Evolutionary conservation across 2,797 vertebrate genomes (phyloP).

Genomic region (Neosalanx taihuensis): DNA sequence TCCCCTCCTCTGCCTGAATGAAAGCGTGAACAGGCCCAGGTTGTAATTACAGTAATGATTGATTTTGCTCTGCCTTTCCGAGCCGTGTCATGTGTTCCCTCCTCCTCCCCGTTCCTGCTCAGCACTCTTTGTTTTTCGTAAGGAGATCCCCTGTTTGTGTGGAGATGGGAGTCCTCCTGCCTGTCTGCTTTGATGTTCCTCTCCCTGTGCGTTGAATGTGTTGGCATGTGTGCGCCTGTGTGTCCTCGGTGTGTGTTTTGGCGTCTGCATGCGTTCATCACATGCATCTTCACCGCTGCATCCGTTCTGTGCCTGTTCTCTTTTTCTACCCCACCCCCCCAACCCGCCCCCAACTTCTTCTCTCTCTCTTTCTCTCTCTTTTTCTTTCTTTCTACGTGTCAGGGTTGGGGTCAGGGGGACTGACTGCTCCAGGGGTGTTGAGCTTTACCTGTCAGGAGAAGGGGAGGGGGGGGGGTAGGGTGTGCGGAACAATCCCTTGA

Average conservation of each 20-base stretch:
- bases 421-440: slow-evolving; percentile 35
- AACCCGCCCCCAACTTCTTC: neutral
- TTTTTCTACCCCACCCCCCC: too few relatives aligned
- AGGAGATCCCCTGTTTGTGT: slow-evolving; percentile 61
- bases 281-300: neutral
- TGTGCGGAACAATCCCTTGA: slow-evolving; percentile 19
- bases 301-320: neutral
- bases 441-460: slow-evolving; percentile 50
- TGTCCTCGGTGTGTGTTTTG: slow-evolving; percentile 17
- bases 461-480: neutral
- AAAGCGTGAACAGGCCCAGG: slow-evolving; percentile 66
- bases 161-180: slow-evolving; percentile 62
- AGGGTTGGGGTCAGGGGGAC: slow-evolving; percentile 39
- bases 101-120: slow-evolving; percentile 47
- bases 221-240: slow-evolving; percentile 14
- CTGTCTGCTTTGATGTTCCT: slow-evolving; percentile 9
- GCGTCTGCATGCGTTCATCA: slow-evolving; percentile 3
- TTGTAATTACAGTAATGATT: slow-evolving; percentile 78
- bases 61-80: slow-evolving; percentile 66
- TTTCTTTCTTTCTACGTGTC: slow-evolving; percentile 41
- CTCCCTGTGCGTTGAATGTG: neutral
- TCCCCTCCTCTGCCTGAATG: slow-evolving; percentile 53
- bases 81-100: slow-evolving; percentile 52
- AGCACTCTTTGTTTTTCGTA: slow-evolving; percentile 34
- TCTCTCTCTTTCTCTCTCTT: neutral